Evolutionary conservation across 2,797 vertebrate genomes (phyloP).

Genomic region (Enteromius anoplus): DNA sequence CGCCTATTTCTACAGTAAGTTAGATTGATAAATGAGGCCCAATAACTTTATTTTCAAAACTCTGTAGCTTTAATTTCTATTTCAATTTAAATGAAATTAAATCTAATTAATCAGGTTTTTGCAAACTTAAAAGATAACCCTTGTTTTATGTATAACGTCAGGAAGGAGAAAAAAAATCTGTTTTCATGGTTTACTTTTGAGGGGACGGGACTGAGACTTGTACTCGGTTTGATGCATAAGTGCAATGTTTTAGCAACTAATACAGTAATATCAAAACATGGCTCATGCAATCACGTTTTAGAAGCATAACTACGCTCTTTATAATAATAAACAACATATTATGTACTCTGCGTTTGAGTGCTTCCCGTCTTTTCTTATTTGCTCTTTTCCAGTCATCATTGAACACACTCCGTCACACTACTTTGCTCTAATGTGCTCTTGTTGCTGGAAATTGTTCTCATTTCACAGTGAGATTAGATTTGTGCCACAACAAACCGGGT

Average conservation of each 20-base stretch:
- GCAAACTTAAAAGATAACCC: no score
- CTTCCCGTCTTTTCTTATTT: constrained; percentile 1
- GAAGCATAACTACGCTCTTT: constrained; percentile 6
- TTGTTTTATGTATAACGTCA: no score
- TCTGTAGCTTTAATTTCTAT: no score
- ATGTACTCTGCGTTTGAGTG: neutral
- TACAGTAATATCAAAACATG: neutral
- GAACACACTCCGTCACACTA: constrained; percentile 13
- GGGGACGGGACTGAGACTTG: neutral
- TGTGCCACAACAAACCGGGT: constrained; percentile 37
- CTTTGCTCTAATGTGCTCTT: constrained; percentile 26
- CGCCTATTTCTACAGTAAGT: no score
- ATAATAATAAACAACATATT: neutral
- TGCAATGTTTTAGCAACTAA: neutral
- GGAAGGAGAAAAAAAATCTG: no score
- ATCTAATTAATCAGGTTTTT: no score
- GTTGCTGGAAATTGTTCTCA: constrained; percentile 31
- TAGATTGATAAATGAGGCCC: no score
- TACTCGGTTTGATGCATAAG: neutral
- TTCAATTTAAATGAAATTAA: no score
- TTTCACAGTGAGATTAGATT: constrained; percentile 49
- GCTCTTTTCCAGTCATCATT: neutral
- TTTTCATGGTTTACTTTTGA: no score
- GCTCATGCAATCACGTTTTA: neutral
- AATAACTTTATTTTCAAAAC: no score